Base-by-base conservation (phyloP, 2,113 vertebrate species). In the Nyctibius bracteatus region DNA sequence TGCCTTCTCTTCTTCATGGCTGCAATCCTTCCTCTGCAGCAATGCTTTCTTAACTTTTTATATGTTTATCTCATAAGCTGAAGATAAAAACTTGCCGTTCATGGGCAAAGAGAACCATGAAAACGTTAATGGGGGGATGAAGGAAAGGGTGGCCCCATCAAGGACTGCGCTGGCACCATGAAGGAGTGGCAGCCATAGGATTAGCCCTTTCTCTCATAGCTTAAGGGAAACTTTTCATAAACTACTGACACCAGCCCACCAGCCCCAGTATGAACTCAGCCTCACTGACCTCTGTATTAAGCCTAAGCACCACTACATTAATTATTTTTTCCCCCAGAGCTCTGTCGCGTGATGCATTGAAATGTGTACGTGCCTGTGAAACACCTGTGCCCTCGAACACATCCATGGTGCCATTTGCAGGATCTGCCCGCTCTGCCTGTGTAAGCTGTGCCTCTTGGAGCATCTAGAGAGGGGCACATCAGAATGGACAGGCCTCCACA, bases 101-200 rank as follows among this genome's bases (percentile, higher is more conserved):
- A 3, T 55, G n/a, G 75, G 20, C 52, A 66, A 83, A 41, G 43
- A 59, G 20, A 70, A 23, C 0, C 11, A 37, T 47, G 49, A 61
- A 47, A 86, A 70, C 23, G 2, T 1, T 24, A 46, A 33, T 5
- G 25, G 28, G 4, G 12, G 9, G 27, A 27, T 61, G n/a, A 67
- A 14, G 4, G 31, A 43, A 85, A 81, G 16, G 9, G 31, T 44
- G 28, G 21, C 18, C 41, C 28, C 8, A 7, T 61, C 20, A 28
- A 37, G 59, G 25, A 20, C 47, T 21, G 23, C 0, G 1, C 28
- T 63, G 81, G 24, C 65, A n/a, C 39, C 6, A 0, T 3, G 13
- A 86, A 58, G 73, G 44, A 86, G 37, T 24, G 28, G 43, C 41
- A 88, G 49, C 41, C 14, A 6, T 8, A 61, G 58, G 25, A 44